These are phyloP conservation scores for Conops quadrifasciatus DNA, from an alignment of 2,888 invertebrate species.

Conservation along the genomic window DNA sequence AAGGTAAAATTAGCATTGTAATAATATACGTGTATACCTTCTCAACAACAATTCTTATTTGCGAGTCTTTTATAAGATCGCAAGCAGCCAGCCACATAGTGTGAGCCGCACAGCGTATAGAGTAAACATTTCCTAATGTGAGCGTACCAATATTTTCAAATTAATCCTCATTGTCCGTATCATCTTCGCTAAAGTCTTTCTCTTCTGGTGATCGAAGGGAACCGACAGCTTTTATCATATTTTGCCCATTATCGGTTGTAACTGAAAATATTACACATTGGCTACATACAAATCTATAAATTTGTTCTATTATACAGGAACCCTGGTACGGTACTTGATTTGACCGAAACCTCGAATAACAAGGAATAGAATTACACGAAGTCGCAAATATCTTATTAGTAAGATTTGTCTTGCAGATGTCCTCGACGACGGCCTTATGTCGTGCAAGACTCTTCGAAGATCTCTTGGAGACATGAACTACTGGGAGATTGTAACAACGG, in stretches of 20 bases:
- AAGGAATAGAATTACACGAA: too few species aligned
- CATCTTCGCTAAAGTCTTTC: neutral
- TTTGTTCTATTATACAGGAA: too few species aligned
- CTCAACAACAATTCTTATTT: conserved; percentile 2
- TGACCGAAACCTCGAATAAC: too few species aligned
- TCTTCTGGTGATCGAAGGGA: neutral
- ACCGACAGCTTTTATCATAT: conserved; percentile 1
- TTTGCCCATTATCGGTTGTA: neutral
- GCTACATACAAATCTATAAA: neutral
- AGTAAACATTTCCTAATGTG: neutral
- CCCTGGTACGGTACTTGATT: too few species aligned
- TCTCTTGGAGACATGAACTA: too few species aligned
- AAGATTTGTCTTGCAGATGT: too few species aligned
- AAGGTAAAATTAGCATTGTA: neutral
- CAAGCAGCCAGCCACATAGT: conserved; percentile 1
- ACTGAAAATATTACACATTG: neutral
- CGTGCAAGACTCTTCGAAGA: too few species aligned
- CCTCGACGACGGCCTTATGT: too few species aligned
- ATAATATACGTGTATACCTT: conserved; percentile 1
- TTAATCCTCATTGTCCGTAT: neutral
- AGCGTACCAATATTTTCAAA: neutral
- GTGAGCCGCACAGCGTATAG: conserved; percentile 18
- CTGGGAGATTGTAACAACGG: neutral
- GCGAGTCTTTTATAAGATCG: neutral
- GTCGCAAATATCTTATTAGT: too few species aligned